Evolutionary conservation across 2,113 vertebrate species (phyloP).

Genomic region (Perca flavescens): DNA sequence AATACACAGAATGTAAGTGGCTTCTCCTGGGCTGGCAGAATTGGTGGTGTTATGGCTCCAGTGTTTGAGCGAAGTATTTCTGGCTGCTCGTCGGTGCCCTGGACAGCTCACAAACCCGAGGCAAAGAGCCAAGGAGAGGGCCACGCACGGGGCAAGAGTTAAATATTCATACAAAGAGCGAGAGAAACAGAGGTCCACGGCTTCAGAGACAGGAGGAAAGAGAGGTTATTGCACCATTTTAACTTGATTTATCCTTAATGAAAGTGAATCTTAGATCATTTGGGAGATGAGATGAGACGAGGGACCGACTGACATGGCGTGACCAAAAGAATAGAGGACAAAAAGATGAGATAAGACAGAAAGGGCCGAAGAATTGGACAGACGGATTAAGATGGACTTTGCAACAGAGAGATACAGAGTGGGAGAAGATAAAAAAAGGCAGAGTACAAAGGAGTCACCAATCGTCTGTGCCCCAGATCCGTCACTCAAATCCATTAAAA

Average conservation of each 20-base stretch:
- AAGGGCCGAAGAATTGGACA: background rate
- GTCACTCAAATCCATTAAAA: slow-evolving; percentile 70
- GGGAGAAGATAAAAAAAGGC: background rate
- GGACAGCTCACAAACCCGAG: slow-evolving; percentile 52
- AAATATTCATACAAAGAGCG: slow-evolving; percentile 80
- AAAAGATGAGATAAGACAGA: background rate
- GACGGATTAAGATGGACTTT: slow-evolving; percentile 40
- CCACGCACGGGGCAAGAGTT: slow-evolving; percentile 62
- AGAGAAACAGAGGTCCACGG: slow-evolving; percentile 20
- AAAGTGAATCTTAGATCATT: slow-evolving; percentile 15
- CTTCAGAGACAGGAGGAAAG: slow-evolving; percentile 40
- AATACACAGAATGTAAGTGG: slow-evolving; percentile 31
- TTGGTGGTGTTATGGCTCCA: slow-evolving; percentile 43
- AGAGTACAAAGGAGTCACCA: slow-evolving; percentile 34
- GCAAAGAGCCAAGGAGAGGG: slow-evolving; percentile 72
- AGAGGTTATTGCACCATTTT: slow-evolving; percentile 18
- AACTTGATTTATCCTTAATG: slow-evolving; percentile 22
- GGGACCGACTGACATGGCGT: background rate
- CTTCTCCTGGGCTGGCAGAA: slow-evolving; percentile 46
- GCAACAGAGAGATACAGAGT: background rate
- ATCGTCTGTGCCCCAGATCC: slow-evolving; percentile 61
- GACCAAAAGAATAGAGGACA: slow-evolving; percentile 3
- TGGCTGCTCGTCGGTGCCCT: slow-evolving; percentile 58
- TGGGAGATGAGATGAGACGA: slow-evolving; percentile 23
- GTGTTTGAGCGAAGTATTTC: slow-evolving; percentile 46